phyloP scores from a whole-genome alignment of 2,797 vertebrate genomes.

The Acestrorhynchus altus region DNA sequence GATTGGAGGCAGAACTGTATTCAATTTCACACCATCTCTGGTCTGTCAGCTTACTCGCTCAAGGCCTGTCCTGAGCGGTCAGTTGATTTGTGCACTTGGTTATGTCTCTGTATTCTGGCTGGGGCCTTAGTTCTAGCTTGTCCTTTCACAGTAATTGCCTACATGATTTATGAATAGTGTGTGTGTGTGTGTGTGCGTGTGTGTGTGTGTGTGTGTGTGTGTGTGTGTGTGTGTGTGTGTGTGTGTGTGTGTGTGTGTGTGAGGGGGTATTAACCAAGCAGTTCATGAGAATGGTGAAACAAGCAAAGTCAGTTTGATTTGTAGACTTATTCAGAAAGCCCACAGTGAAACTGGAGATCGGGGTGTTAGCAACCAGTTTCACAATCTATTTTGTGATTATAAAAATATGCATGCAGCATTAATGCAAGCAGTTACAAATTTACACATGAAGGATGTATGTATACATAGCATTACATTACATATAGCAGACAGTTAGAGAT shows the following conservation, averaged over 20 bases:
- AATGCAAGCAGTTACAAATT: too few relatives aligned
- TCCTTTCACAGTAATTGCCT: constrained; percentile 40
- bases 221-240: constrained; percentile 11
- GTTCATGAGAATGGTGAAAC: constrained; percentile 53
- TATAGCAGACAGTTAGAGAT: too few relatives aligned
- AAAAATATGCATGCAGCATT: too few relatives aligned
- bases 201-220: too few relatives aligned
- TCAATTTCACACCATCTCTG: constrained; percentile 59
- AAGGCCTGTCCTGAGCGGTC: constrained; percentile 32
- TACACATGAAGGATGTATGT: too few relatives aligned
- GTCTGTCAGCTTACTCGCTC: constrained; percentile 34
- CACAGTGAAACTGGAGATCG: neutral
- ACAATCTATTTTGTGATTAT: neutral
- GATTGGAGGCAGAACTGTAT: constrained; percentile 41
- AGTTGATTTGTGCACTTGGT: constrained; percentile 61
- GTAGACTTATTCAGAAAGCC: neutral
- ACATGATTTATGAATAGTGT: constrained; percentile 39
- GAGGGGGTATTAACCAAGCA: constrained; percentile 26
- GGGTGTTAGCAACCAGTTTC: neutral
- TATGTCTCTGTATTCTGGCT: constrained; percentile 50
- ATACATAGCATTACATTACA: too few relatives aligned
- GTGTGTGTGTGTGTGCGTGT: neutral
- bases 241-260: constrained; percentile 16
- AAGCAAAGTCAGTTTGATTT: constrained; percentile 67
- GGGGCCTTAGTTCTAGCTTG: neutral